Conservation (phyloP, 2,113 vertebrate species). For the Procavia capensis region DNA sequence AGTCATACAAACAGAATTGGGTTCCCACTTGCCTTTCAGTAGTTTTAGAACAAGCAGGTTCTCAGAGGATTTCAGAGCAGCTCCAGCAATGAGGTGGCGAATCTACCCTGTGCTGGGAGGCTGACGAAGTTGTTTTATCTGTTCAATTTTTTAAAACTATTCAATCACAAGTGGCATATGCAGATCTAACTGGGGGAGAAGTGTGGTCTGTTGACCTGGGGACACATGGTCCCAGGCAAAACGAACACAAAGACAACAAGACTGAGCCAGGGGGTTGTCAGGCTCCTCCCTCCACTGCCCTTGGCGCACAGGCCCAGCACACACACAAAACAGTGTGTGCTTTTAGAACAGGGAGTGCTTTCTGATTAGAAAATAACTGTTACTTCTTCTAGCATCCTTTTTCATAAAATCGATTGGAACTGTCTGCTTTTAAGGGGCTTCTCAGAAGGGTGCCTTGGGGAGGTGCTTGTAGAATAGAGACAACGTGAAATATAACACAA, state of each 20-base stretch:
- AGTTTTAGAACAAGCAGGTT: not conserved
- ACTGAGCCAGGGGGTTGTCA: not conserved
- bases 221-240: not conserved
- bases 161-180: not conserved
- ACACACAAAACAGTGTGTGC: not conserved
- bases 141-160: not conserved
- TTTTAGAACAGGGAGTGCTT: conserved; percentile 40
- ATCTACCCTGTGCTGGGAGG: not conserved
- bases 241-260: not conserved
- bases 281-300: not conserved
- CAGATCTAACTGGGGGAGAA: not conserved
- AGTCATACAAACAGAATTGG: not conserved
- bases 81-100: not conserved
- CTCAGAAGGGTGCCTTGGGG: not conserved
- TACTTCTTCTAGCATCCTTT: not conserved
- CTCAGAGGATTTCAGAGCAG: not conserved
- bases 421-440: not conserved
- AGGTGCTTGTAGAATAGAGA: not conserved
- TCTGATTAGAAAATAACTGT: conserved; percentile 42
- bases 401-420: not conserved
- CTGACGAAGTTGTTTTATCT: not conserved
- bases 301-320: not conserved
- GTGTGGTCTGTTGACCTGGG: not conserved
- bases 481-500: not conserved
- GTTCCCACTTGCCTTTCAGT: not conserved